A percentile compares a stretch with the other conserved stretches of the same genome.
Conservation (phyloP, 2,888 invertebrate genomes). For the Caenorhabditis panamensis region DNA sequence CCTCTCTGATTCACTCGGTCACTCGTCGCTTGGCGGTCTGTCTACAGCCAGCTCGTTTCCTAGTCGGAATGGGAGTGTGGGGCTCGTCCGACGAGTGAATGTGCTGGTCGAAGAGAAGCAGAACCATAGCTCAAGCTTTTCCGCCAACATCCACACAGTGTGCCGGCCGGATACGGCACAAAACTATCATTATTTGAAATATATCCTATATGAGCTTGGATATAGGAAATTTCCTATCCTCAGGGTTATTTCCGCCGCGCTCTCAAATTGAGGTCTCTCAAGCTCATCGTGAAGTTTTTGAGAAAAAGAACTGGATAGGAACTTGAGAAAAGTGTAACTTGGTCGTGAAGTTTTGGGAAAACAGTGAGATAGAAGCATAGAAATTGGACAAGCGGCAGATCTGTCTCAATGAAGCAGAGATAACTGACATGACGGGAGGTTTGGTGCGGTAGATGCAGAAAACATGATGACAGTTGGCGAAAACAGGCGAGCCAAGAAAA, state of each 20-base stretch:
- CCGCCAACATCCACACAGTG: constrained; percentile 30
- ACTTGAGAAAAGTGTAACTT: too few species aligned
- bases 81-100: constrained; percentile 45
- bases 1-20: constrained; percentile 59
- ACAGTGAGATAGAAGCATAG: constrained; percentile 11
- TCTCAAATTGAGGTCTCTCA: neutral
- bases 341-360: too few species aligned
- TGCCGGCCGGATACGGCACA: constrained; percentile 50
- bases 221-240: constrained; percentile 4
- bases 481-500: constrained; percentile 56
- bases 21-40: constrained; percentile 45
- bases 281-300: neutral
- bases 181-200: constrained; percentile 46
- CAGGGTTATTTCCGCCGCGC: neutral
- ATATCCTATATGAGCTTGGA: constrained; percentile 18
- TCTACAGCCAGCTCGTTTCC: constrained; percentile 62
- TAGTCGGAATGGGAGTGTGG: constrained; percentile 49
- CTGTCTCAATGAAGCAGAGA: constrained; percentile 27
- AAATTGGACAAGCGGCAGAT: constrained; percentile 17
- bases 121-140: constrained; percentile 53
- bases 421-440: constrained; percentile 27
- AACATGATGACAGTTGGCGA: constrained; percentile 61
- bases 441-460: constrained; percentile 53
- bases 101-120: constrained; percentile 53
- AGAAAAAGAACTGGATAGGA: too few species aligned